Evolutionary conservation across 2,888 invertebrate genomes (phyloP).

Genomic region (Brassicogethes aeneus): DNA sequence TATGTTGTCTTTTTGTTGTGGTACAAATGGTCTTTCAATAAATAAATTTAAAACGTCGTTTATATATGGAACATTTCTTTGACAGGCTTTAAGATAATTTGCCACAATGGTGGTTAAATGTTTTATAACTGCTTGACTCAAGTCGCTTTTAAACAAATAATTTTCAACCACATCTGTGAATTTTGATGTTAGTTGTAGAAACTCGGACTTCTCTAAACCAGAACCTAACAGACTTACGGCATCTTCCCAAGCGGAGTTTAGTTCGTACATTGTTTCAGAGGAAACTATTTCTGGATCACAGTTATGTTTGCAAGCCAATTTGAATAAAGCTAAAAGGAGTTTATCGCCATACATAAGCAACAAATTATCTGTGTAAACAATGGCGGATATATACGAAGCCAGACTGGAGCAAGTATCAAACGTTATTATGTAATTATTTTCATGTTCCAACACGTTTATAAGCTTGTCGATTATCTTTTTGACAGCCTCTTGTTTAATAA

Average conservation of each 20-base stretch:
- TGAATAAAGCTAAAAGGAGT: conserved; percentile 42
- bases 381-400: conserved; percentile 45
- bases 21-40: conserved; percentile 22
- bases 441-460: conserved; percentile 31
- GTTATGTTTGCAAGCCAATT: conserved; percentile 38
- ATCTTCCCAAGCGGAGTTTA: conserved; percentile 51
- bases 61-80: conserved; percentile 23
- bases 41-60: conserved; percentile 22
- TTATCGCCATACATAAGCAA: conserved; percentile 36
- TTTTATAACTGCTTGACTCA: conserved; percentile 13
- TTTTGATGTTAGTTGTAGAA: conserved; percentile 14
- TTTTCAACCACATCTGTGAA: conserved; percentile 19
- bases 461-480: conserved; percentile 38
- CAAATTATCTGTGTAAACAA: conserved; percentile 42
- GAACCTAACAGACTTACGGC: conserved; percentile 33
- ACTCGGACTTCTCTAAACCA: conserved; percentile 16
- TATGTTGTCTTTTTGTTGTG: conserved; percentile 14
- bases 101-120: conserved; percentile 22
- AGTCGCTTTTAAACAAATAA: conserved; percentile 12
- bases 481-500: conserved; percentile 38
- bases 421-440: conserved; percentile 26
- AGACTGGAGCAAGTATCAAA: conserved; percentile 46
- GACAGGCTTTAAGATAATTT: conserved; percentile 24
- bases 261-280: conserved; percentile 47
- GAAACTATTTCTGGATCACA: conserved; percentile 35